phyloP scores from a whole-genome alignment of 2,113 vertebrate species.

The Rhizomys pruinosus region DNA sequence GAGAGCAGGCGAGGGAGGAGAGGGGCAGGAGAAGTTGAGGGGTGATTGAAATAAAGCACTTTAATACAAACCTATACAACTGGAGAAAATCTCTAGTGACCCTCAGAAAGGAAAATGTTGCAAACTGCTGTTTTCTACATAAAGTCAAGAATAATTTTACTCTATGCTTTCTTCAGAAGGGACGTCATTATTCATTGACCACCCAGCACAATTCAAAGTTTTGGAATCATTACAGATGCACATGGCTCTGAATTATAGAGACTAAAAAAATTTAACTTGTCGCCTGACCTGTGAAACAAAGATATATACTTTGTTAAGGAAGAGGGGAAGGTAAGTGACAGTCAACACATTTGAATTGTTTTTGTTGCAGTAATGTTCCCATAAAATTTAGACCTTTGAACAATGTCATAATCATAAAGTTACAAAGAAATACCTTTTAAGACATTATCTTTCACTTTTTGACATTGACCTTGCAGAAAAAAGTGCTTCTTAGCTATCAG shows the following conservation, averaged over 20 bases:
- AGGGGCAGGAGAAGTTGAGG: not conserved
- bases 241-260: not conserved
- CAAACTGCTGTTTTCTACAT: not conserved
- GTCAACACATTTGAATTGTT: not conserved
- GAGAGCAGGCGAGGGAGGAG: not conserved
- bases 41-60: not conserved
- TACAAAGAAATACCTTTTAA: not conserved
- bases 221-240: not conserved
- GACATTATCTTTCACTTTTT: not conserved
- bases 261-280: not conserved
- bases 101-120: not conserved
- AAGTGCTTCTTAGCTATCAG: not conserved
- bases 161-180: not conserved
- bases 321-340: not conserved
- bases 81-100: conserved; percentile 1
- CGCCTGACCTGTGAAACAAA: not conserved
- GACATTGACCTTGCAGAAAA: not conserved
- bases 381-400: not conserved
- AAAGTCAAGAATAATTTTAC: not conserved
- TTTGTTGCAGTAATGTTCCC: not conserved
- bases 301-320: not conserved
- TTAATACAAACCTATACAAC: not conserved
- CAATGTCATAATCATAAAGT: not conserved
- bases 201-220: not conserved
- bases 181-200: not conserved